Conservation (phyloP, 2,888 invertebrate genomes). For the Caenorhabditis sp. region DNA sequence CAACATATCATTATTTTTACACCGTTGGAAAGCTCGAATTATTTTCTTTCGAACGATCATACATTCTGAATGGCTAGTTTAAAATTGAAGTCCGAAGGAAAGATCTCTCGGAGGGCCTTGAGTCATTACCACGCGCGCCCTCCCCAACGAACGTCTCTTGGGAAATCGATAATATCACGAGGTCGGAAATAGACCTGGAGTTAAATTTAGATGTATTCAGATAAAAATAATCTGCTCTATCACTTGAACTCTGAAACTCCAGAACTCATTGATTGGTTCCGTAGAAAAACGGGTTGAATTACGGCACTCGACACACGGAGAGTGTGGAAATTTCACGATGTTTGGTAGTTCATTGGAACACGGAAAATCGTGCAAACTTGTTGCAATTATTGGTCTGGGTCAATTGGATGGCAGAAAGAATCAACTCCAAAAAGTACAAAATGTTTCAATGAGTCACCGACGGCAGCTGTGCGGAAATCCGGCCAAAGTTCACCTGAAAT, state of each 20-base stretch:
- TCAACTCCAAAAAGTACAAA: conserved; percentile 1
- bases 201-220: not conserved
- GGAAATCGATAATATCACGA: conserved; percentile 16
- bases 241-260: not conserved
- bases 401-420: not conserved
- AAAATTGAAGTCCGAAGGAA: not conserved
- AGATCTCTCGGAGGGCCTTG: conserved; percentile 7
- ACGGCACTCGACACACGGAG: not conserved
- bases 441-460: not conserved
- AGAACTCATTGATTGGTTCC: not conserved
- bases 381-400: conserved; percentile 1
- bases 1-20: not conserved
- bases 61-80: not conserved
- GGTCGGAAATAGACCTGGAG: not conserved
- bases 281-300: conserved; percentile 6
- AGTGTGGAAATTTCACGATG: not conserved
- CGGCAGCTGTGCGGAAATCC: not conserved
- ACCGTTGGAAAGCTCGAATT: not conserved
- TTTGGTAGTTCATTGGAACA: conserved; percentile 24
- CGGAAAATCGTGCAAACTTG: not conserved
- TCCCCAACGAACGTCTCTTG: conserved; percentile 3
- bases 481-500: not conserved
- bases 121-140: not conserved
- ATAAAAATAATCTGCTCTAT: conserved; percentile 17
- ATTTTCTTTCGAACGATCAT: conserved; percentile 6